Conservation (phyloP, 2,797 vertebrate species). For the Serranus cabrilla region DNA sequence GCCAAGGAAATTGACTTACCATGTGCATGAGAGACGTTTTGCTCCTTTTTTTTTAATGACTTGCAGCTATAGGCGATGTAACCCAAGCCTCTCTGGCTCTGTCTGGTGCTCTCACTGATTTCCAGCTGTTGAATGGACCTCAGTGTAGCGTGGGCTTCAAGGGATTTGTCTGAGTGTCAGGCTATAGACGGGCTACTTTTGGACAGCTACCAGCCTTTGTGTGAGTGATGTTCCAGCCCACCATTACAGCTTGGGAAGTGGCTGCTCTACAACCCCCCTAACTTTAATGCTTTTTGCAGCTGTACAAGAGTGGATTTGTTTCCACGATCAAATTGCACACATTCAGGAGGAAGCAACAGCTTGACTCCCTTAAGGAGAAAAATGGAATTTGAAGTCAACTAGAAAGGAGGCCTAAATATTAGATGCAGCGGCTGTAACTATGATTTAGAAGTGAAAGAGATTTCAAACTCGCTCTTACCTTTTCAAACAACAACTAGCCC, state of each 20-base stretch:
- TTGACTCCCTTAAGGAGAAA: conserved; percentile 34
- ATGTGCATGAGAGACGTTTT: conserved; percentile 60
- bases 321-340: conserved; percentile 69
- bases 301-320: conserved; percentile 60
- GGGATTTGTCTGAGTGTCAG: conserved; percentile 66
- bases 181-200: conserved; percentile 52
- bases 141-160: conserved; percentile 63
- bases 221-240: conserved; percentile 72
- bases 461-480: conserved; percentile 27
- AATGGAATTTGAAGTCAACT: conserved; percentile 46
- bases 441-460: conserved; percentile 31
- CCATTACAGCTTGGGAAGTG: conserved; percentile 66
- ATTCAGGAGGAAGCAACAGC: conserved; percentile 46
- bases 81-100: conserved; percentile 64
- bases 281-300: conserved; percentile 81
- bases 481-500: conserved; percentile 12
- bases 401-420: conserved; percentile 30
- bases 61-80: conserved; percentile 71
- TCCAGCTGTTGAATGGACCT: conserved; percentile 66
- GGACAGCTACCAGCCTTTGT: conserved; percentile 65
- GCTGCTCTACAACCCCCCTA: conserved; percentile 53
- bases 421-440: conserved; percentile 28
- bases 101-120: conserved; percentile 64
- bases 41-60: conserved; percentile 60
- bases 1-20: conserved; percentile 74